phyloP scores from a whole-genome alignment of 2,113 vertebrate genomes.

The Rhinolophus ferrumequinum region DNA sequence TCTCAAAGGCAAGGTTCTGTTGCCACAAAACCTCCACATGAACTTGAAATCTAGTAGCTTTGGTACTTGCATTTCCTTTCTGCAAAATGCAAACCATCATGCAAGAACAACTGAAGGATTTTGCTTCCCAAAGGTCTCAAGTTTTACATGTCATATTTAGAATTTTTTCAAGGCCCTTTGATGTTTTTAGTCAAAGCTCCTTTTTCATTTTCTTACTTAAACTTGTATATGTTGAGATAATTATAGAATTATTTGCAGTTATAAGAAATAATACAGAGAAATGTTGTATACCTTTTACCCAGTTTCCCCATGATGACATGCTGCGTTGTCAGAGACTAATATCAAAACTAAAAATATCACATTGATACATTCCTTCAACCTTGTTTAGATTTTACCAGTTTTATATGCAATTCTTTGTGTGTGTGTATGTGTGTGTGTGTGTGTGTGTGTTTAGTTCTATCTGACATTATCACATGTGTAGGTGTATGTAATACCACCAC shows the following conservation, averaged over 20 bases:
- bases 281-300: background rate
- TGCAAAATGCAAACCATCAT: background rate
- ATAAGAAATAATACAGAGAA: background rate
- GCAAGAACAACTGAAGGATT: background rate
- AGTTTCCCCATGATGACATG: background rate
- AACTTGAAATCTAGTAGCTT: background rate
- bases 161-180: background rate
- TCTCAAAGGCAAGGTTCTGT: background rate
- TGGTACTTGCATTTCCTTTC: background rate
- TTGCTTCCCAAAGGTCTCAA: fast-evolving
- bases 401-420: background rate
- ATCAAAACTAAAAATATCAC: background rate
- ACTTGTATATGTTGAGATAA: background rate
- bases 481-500: background rate
- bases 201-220: background rate
- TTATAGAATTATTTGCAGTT: background rate
- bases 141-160: background rate
- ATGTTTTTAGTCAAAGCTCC: background rate
- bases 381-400: background rate
- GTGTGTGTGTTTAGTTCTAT: background rate
- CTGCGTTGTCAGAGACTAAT: background rate
- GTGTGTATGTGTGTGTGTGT: background rate
- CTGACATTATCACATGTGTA: background rate
- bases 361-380: background rate
- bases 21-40: background rate